A percentile compares a stretch with the other conserved stretches of the same genome.
Conservation (phyloP, 2,113 vertebrate genomes). For the Alouatta palliata region DNA sequence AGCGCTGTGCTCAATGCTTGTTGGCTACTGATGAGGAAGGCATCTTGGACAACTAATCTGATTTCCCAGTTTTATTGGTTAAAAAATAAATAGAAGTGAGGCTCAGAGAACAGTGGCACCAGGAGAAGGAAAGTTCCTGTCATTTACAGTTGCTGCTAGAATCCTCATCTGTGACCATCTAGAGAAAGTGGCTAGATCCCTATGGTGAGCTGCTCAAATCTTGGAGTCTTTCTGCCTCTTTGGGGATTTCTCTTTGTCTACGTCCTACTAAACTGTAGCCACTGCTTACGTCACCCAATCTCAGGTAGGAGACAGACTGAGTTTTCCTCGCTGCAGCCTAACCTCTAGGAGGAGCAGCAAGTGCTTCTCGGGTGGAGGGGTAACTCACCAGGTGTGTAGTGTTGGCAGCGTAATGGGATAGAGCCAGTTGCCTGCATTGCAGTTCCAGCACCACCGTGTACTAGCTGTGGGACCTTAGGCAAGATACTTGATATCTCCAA, state of each 20-base stretch:
- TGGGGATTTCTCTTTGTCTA: background rate
- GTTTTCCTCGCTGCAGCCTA: background rate
- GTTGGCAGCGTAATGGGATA: background rate
- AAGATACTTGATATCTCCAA: background rate
- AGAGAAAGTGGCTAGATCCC: background rate
- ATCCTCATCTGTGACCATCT: background rate
- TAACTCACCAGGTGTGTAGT: background rate
- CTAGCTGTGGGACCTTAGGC: background rate
- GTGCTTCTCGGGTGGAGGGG: background rate
- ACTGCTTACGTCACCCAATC: background rate
- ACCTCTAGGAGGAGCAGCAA: background rate
- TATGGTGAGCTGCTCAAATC: background rate
- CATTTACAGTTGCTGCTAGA: background rate
- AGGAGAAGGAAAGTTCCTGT: background rate
- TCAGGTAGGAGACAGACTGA: background rate
- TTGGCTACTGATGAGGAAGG: background rate
- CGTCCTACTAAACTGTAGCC: background rate
- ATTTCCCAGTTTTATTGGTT: conserved; percentile 26
- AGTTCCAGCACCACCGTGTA: background rate
- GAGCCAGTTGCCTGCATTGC: background rate
- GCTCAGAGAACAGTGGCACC: background rate
- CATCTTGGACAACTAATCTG: conserved; percentile 8
- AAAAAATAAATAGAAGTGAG: background rate
- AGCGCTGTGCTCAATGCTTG: background rate
- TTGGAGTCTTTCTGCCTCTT: background rate